phyloP scores from a whole-genome alignment of 1,140 invertebrate species.

The Chironomus striatipennis region DNA sequence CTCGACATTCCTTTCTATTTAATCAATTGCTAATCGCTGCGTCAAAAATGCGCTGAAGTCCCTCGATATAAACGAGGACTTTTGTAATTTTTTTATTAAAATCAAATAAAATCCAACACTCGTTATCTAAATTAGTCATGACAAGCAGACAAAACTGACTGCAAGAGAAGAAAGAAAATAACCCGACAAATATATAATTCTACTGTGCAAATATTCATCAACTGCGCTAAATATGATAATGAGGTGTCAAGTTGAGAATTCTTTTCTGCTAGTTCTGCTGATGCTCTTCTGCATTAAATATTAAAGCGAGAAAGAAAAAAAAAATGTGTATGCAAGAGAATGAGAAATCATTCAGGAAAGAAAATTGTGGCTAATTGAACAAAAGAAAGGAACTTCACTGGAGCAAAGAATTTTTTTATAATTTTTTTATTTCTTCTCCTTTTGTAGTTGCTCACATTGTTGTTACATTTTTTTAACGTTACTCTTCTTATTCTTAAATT shows the following conservation, averaged over 20 bases:
- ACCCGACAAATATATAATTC: no score
- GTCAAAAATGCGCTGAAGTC: no score
- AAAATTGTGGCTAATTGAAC: constrained; percentile 5
- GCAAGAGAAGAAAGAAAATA: not conserved
- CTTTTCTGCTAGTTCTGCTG: not conserved
- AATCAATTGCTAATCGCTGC: no score
- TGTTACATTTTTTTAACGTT: no score
- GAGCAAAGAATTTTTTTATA: not conserved
- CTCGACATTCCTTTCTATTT: no score
- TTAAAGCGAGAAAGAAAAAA: no score
- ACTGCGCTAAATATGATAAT: constrained; percentile 3
- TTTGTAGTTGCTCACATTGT: not conserved
- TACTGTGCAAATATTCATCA: constrained; percentile 6
- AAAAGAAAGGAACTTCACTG: constrained; percentile 13
- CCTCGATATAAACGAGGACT: no score
- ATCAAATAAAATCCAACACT: no score
- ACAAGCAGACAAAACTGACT: not conserved
- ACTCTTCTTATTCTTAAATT: not conserved
- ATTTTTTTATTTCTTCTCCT: not conserved
- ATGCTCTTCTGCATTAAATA: not conserved
- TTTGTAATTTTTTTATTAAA: no score
- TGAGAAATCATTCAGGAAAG: not conserved
- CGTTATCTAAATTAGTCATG: no score
- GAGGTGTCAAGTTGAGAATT: not conserved
- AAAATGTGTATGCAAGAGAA: no score